Conservation (phyloP, 2,113 vertebrate species). For the Crocuta crocuta region DNA sequence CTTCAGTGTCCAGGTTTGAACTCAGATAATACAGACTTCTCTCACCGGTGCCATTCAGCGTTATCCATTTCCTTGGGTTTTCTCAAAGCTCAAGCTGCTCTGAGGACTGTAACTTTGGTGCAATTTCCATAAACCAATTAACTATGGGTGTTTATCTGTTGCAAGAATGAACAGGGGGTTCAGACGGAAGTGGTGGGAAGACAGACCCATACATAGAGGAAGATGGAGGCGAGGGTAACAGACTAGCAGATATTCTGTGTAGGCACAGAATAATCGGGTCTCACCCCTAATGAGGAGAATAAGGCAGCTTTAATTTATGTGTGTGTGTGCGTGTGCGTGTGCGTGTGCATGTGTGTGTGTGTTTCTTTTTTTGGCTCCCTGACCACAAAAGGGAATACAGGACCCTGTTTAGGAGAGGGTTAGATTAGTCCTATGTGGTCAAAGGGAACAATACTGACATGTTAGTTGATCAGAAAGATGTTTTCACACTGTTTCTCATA, state of each 20-base stretch:
- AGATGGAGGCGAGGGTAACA: constrained; percentile 55
- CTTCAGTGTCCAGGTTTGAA: background rate
- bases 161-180: background rate
- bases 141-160: background rate
- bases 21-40: background rate
- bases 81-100: background rate
- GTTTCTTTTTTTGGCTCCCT: background rate
- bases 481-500: constrained; percentile 81
- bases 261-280: background rate
- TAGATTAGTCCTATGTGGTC: constrained; percentile 50
- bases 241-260: constrained; percentile 48
- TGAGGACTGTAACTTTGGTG: constrained; percentile 16
- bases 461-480: constrained; percentile 80
- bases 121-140: constrained; percentile 75
- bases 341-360: background rate
- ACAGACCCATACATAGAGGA: background rate
- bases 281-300: constrained; percentile 54
- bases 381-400: constrained; percentile 63
- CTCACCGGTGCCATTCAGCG: background rate
- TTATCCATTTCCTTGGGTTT: background rate
- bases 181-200: background rate
- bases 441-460: constrained; percentile 71
- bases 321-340: background rate
- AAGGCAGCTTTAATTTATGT: constrained; percentile 68
- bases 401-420: constrained; percentile 68